phyloP scores from a whole-genome alignment of 1,140 invertebrate genomes.

The Wasmannia auropunctata region DNA sequence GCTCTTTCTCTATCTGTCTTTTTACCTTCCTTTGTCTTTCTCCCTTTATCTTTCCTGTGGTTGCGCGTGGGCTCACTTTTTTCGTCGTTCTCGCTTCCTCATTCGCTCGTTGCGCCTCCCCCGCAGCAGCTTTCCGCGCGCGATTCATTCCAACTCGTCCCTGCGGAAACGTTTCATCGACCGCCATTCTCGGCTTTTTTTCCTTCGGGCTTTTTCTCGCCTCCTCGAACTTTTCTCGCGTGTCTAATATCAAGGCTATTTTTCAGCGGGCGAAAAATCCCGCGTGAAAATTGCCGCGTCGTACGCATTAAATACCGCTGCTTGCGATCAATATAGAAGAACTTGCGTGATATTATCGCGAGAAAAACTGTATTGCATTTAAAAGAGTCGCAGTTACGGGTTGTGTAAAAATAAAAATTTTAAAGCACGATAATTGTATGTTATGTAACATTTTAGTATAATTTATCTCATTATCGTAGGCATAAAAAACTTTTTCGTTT shows the following conservation, averaged over 20 bases:
- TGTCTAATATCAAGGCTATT: constrained; percentile 65
- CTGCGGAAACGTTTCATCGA: constrained; percentile 83
- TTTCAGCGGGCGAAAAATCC: constrained; percentile 35
- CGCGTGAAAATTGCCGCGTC: constrained; percentile 22
- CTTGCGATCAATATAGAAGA: constrained; percentile 18
- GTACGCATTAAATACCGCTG: constrained; percentile 31
- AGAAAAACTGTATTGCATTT: neutral
- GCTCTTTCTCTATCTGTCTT: neutral
- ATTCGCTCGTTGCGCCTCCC: constrained; percentile 46
- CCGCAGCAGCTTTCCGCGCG: constrained; percentile 49
- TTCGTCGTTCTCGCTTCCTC: constrained; percentile 11
- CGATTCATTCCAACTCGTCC: constrained; percentile 75
- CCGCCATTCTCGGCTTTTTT: constrained; percentile 58
- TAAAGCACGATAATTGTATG: neutral
- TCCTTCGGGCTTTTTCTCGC: constrained; percentile 55
- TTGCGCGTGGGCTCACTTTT: constrained; percentile 18
- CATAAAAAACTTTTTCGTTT: neutral
- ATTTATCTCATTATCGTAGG: neutral
- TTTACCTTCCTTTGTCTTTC: neutral
- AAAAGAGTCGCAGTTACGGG: neutral
- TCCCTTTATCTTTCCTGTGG: constrained; percentile 31
- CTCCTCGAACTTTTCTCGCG: constrained; percentile 68
- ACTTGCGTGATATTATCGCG: neutral
- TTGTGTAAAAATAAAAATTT: neutral
- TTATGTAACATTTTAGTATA: neutral